Conservation (phyloP, 1,140 invertebrate genomes). For the Argopecten irradians region DNA sequence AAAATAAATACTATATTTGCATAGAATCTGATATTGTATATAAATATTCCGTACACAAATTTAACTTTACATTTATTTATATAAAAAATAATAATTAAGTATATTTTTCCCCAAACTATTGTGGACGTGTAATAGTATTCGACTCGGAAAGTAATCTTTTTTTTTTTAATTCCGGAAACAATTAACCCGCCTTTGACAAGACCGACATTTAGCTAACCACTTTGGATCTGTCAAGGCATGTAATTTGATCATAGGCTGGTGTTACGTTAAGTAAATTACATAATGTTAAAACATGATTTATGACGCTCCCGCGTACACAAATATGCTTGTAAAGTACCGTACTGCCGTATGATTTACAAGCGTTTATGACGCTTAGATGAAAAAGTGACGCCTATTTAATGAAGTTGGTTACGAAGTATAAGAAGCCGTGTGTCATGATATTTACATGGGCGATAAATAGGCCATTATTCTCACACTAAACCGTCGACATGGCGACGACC, state of each 20-base stretch:
- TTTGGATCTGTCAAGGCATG: neutral
- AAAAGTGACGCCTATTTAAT: neutral
- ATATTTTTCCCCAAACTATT: too few species aligned
- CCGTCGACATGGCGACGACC: neutral
- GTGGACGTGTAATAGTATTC: too few species aligned
- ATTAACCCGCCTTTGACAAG: too few species aligned
- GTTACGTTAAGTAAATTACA: neutral
- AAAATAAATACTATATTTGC: too few species aligned
- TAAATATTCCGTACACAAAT: too few species aligned
- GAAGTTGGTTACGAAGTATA: neutral
- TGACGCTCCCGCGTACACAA: neutral
- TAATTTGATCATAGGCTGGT: neutral
- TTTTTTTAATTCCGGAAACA: too few species aligned
- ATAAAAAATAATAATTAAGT: too few species aligned
- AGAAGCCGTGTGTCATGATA: neutral
- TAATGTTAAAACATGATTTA: neutral
- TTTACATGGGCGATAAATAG: constrained; percentile 15
- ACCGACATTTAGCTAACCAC: too few species aligned
- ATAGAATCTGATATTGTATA: too few species aligned
- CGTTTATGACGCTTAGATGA: constrained; percentile 1
- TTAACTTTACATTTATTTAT: too few species aligned
- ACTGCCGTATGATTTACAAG: neutral
- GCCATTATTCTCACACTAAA: neutral
- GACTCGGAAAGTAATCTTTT: too few species aligned
- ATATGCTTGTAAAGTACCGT: neutral